Base-by-base conservation (phyloP, 2,113 vertebrate genomes). In the Phrynocephalus versicolor region DNA sequence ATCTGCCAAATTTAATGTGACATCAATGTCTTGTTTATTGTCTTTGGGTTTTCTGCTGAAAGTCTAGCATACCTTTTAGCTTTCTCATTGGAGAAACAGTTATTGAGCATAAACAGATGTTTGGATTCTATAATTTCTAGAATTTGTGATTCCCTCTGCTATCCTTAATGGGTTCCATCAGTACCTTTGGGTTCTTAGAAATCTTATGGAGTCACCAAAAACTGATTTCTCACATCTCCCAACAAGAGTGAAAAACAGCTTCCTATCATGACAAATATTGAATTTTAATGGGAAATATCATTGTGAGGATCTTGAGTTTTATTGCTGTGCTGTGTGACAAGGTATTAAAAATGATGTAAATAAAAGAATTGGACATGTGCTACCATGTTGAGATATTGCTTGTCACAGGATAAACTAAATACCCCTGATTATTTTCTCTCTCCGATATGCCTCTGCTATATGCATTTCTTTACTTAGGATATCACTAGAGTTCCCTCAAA, bases 71-170 rank as follows among this genome's bases (percentile, higher is more conserved):
- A 92, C 92, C 88, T 88, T 79, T 92, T 90, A 58, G 91, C 92
- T 89, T 83, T 21, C 87, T 84, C 84, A 1, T 85, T 82, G 80
- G 21, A 87, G 79, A 95, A 93, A 92, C 3, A 37, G 39, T 93
- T 79, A 89, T 0, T 90, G 77, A 93, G 37, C 87, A 93, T 93
- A 91, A 93, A 92, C 87, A 95, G 91, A 88, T 92, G 89, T 90
- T 94, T 57, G 86, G 55, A 90, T 90, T 90, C 74, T 86, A 90
- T 93, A 89, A 91, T 89, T 93, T 94, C 87, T 82, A 51, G 58
- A 89, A 65, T 93, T 83, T 91, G 74, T 60, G 90, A 85, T 91
- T 88, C 81, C 45, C 16, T 6, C 1, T 67, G n/a, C 83, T 81
- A 72, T 21, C 82, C 91, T 92, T 91, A 91, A 81, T 27, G 64